Conservation (phyloP, 2,113 vertebrate species). For the Marcusenius ussheri region DNA sequence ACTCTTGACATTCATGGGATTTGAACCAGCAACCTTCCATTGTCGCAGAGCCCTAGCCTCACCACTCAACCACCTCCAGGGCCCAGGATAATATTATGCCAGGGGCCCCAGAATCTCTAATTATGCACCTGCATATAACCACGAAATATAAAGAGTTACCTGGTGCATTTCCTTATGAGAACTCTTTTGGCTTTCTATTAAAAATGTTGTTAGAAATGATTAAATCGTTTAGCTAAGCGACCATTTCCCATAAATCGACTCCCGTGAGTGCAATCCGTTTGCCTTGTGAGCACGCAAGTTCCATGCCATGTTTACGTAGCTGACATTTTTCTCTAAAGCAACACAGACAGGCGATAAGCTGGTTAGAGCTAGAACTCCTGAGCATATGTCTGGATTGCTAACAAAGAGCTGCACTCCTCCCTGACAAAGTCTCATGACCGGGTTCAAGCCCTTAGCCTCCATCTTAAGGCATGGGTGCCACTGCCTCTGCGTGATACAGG, state of each 20-base stretch:
- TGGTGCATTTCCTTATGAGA: background rate
- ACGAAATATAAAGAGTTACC: background rate
- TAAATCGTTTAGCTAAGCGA: background rate
- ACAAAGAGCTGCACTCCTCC: background rate
- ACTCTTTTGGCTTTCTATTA: background rate
- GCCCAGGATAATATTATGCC: background rate
- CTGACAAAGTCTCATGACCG: background rate
- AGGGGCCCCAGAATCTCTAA: background rate
- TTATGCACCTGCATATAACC: background rate
- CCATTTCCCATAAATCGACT: background rate
- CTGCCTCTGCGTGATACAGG: background rate
- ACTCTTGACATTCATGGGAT: too few species aligned
- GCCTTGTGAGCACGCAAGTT: background rate
- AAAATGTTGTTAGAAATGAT: background rate
- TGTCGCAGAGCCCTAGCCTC: too few species aligned
- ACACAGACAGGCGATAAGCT: background rate
- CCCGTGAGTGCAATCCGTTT: background rate
- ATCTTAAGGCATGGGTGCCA: background rate
- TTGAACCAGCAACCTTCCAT: too few species aligned
- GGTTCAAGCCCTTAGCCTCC: background rate
- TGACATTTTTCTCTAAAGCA: background rate
- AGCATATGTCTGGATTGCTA: background rate
- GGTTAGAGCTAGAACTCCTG: background rate
- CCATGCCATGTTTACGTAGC: background rate
- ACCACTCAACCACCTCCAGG: background rate